phyloP scores from a whole-genome alignment of 2,888 invertebrate species.

The Maniola hyperantus region DNA sequence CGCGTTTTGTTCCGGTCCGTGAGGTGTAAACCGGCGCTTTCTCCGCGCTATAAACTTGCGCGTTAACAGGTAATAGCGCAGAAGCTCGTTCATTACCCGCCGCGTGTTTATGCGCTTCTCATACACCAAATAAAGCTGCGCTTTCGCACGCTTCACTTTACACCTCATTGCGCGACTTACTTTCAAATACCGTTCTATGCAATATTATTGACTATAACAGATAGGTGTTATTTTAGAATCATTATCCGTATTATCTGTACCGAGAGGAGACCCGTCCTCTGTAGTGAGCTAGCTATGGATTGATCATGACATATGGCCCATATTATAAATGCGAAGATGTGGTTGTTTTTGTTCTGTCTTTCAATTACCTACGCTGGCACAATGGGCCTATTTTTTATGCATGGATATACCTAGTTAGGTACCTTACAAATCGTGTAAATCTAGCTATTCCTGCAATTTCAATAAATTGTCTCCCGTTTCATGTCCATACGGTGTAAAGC shows the following conservation, averaged over 20 bases:
- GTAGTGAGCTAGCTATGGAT: no score
- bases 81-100: constrained; percentile 42
- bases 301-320: no score
- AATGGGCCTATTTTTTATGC: no score
- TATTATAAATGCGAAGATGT: no score
- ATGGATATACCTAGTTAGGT: no score
- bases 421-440: no score
- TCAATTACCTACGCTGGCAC: no score
- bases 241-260: no score
- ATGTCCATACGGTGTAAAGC: constrained; percentile 16
- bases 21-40: constrained; percentile 18
- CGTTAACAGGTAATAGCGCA: constrained; percentile 44
- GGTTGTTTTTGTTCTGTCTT: no score
- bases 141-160: constrained; percentile 27
- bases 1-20: background rate
- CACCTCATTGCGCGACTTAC: constrained; percentile 26
- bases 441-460: background rate
- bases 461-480: background rate
- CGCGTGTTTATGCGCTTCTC: constrained; percentile 35
- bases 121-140: constrained; percentile 30
- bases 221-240: no score
- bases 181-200: constrained; percentile 17
- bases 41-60: constrained; percentile 40
- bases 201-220: no score
- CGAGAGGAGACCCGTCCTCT: no score